phyloP scores from a whole-genome alignment of 2,797 vertebrate genomes.

The Microhierax caerulescens region DNA sequence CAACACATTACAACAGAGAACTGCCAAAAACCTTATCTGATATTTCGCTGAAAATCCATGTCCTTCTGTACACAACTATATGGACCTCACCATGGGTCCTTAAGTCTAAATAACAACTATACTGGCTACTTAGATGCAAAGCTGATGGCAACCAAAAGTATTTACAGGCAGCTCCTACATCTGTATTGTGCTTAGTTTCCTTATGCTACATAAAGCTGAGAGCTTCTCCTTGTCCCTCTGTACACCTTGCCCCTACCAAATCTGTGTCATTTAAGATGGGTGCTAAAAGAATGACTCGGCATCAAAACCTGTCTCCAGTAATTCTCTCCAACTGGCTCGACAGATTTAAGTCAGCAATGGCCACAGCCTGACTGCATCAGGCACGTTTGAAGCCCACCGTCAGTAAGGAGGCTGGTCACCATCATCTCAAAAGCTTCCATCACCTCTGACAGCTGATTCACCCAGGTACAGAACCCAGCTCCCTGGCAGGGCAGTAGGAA shows the following conservation, averaged over 20 bases:
- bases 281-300: neutral
- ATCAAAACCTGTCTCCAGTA: neutral
- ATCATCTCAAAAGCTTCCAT: neutral
- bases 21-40: neutral
- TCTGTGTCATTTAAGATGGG: neutral
- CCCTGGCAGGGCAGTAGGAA: neutral
- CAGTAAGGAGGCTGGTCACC: neutral
- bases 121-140: neutral
- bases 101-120: neutral
- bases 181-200: neutral
- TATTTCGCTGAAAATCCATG: neutral
- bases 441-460: neutral
- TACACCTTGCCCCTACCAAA: neutral
- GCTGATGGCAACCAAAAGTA: neutral
- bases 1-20: neutral
- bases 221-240: neutral
- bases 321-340: neutral
- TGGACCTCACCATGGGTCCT: accelerated
- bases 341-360: neutral
- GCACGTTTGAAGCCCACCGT: neutral
- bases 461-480: neutral
- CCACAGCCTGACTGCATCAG: neutral
- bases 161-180: neutral
- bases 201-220: neutral
- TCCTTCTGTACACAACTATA: neutral